Conservation (phyloP, 2,888 invertebrate genomes). For the Zaprionus lineosus region DNA sequence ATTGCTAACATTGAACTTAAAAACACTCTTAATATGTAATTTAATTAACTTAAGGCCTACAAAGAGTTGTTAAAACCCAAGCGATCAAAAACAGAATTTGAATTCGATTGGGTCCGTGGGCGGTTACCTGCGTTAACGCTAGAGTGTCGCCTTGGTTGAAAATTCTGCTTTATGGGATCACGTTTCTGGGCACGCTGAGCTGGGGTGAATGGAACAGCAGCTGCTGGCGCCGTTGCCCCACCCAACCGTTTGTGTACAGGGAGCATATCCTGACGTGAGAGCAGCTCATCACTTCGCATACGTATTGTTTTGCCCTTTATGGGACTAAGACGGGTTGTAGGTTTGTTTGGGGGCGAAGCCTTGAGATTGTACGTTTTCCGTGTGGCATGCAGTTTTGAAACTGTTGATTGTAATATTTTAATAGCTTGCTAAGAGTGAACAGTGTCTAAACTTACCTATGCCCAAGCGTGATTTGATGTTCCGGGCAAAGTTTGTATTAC, state of each 20-base stretch:
- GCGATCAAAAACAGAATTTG: conserved; percentile 80
- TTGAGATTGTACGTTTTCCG: conserved; percentile 80
- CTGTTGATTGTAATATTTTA: conserved; percentile 30
- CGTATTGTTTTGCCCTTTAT: conserved; percentile 73
- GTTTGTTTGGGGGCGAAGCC: conserved; percentile 64
- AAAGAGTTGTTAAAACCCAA: conserved; percentile 77
- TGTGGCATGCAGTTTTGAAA: conserved; percentile 75
- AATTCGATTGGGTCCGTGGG: conserved; percentile 37
- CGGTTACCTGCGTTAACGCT: conserved; percentile 49
- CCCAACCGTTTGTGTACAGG: conserved; percentile 80
- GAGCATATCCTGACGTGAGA: conserved; percentile 61
- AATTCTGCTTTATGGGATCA: conserved; percentile 12
- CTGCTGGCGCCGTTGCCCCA: conserved; percentile 34
- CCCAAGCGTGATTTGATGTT: conserved; percentile 78
- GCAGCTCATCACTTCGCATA: conserved; percentile 81
- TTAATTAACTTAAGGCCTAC: conserved; percentile 28
- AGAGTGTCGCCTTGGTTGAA: conserved; percentile 48
- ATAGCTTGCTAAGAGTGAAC: neutral
- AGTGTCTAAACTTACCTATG: conserved; percentile 32
- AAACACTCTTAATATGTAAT: conserved; percentile 32
- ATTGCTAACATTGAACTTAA: conserved; percentile 30
- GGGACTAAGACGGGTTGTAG: conserved; percentile 53
- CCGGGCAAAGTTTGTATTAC: conserved; percentile 52
- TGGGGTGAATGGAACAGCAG: neutral
- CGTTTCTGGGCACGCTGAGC: conserved; percentile 16